Percentiles rank a stretch among this genome's conserved stretches.
These are phyloP conservation scores for Campylomormyrus tamandua DNA, from an alignment of 2,113 vertebrate species.

Conservation along the genomic window DNA sequence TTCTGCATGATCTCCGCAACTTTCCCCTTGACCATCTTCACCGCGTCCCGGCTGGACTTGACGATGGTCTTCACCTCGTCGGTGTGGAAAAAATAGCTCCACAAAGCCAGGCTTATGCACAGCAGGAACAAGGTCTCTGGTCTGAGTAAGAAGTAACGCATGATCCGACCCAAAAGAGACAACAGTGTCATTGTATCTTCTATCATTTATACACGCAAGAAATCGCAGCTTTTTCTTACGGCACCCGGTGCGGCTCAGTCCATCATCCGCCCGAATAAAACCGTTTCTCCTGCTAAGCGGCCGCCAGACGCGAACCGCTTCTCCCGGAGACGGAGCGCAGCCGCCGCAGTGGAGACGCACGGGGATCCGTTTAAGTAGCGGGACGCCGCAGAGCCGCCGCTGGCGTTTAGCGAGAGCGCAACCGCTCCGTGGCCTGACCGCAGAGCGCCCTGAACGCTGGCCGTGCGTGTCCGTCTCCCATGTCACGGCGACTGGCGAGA, in stretches of 20 bases:
- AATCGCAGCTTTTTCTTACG: constrained; percentile 45
- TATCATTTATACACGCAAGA: constrained; percentile 77
- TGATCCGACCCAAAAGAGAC: constrained; percentile 94
- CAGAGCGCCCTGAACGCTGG: constrained; percentile 36
- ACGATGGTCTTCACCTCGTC: constrained; percentile 98
- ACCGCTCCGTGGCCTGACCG: constrained; percentile 14
- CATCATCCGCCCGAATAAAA: constrained; percentile 35
- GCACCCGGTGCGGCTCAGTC: constrained; percentile 44
- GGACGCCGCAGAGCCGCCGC: constrained; percentile 11
- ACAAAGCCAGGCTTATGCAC: constrained; percentile 93
- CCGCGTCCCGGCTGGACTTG: constrained; percentile 92
- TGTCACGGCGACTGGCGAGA: constrained; percentile 16
- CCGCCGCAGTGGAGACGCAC: constrained; percentile 3
- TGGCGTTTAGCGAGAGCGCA: background rate
- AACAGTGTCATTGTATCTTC: constrained; percentile 98
- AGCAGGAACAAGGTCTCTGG: constrained; percentile 94
- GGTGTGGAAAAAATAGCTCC: constrained; percentile 99
- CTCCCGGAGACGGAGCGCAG: background rate
- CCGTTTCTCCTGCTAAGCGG: background rate
- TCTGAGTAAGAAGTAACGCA: constrained; percentile 97
- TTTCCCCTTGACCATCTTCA: constrained; percentile 97
- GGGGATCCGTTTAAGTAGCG: background rate
- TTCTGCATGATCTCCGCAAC: constrained; percentile 97
- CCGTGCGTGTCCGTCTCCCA: constrained; percentile 31
- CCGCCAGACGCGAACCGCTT: background rate